These are phyloP conservation scores for Columbina picui DNA, from an alignment of 2,113 vertebrate genomes.

Conservation along the genomic window DNA sequence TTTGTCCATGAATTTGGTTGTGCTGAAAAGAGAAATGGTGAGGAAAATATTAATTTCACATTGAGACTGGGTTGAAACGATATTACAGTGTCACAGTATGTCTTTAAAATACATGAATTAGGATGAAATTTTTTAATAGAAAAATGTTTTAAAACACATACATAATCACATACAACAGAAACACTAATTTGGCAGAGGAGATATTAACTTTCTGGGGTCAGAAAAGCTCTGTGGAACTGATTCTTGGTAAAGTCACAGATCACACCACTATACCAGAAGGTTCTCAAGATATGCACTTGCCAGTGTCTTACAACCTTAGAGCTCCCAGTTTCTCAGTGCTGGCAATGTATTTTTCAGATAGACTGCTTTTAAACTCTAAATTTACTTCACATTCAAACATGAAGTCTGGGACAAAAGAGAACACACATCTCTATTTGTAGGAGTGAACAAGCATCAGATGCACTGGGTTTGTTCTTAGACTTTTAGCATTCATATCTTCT, in stretches of 20 bases:
- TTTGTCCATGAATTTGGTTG: not conserved
- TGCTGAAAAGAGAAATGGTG: not conserved
- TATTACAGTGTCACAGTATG: not conserved
- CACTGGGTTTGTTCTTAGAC: accelerated
- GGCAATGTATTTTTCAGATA: not conserved
- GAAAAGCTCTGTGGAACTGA: not conserved
- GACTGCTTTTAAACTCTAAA: not conserved
- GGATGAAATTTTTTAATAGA: not conserved
- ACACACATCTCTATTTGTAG: not conserved
- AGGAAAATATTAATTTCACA: not conserved
- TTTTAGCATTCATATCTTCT: accelerated
- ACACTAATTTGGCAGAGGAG: not conserved
- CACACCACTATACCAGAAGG: not conserved
- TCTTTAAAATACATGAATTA: not conserved
- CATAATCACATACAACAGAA: not conserved
- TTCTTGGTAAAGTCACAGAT: not conserved
- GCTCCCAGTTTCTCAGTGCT: not conserved
- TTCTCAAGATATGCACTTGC: not conserved
- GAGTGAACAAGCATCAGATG: accelerated
- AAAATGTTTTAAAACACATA: not conserved
- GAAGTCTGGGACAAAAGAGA: not conserved
- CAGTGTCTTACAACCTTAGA: not conserved
- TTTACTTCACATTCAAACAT: not conserved
- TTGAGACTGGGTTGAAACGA: not conserved
- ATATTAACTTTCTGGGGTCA: not conserved